Percentiles rank a stretch among this genome's conserved stretches.
Evolutionary conservation across 2,888 invertebrate genomes (phyloP).

Genomic region (Macrophya alboannulata): DNA sequence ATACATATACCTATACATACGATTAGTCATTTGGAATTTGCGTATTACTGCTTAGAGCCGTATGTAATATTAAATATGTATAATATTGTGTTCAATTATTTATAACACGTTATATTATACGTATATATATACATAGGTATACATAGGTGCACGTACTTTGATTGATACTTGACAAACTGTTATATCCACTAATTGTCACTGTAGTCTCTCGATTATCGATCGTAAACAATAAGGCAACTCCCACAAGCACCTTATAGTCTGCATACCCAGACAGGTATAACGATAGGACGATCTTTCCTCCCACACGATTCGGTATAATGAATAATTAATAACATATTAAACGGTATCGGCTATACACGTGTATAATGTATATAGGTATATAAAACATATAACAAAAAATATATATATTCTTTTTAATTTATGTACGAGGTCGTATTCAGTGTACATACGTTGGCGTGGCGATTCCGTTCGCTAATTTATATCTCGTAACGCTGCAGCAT

Average conservation of each 20-base stretch:
- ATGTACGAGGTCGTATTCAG: not conserved
- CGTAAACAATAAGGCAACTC: not conserved
- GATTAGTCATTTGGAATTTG: constrained; percentile 27
- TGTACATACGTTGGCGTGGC: not conserved
- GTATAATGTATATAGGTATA: not conserved
- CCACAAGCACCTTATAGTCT: not conserved
- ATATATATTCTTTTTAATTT: not conserved
- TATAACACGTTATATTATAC: not conserved
- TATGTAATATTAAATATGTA: not conserved
- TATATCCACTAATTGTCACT: not conserved
- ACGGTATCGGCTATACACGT: constrained; percentile 1
- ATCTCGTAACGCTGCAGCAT: not conserved
- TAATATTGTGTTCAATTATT: not conserved
- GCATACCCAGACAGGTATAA: not conserved
- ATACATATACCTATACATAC: not conserved
- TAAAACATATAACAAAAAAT: too few relatives aligned
- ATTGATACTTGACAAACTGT: constrained; percentile 26
- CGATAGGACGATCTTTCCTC: constrained; percentile 4
- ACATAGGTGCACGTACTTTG: too few relatives aligned
- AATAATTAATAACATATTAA: constrained; percentile 9
- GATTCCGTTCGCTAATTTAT: not conserved
- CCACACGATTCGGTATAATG: not conserved
- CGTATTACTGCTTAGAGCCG: not conserved
- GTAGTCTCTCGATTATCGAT: not conserved
- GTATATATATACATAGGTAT: too few relatives aligned